phyloP scores from a whole-genome alignment of 2,113 vertebrate species.

The Perca flavescens region DNA sequence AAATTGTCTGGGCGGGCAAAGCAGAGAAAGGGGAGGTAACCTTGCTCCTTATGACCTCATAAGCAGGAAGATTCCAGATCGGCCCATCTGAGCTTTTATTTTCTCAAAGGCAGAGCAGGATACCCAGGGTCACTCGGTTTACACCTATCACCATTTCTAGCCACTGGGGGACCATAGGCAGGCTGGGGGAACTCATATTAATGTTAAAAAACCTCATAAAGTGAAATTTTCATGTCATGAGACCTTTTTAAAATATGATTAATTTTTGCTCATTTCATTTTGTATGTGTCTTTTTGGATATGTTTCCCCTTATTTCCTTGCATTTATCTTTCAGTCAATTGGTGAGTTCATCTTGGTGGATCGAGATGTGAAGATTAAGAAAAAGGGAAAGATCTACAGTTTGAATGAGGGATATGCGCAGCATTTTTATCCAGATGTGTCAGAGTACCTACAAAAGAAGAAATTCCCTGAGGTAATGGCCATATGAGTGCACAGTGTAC shows the following conservation, averaged over 20 bases:
- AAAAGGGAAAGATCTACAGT: conserved; percentile 97
- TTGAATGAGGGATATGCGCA: conserved; percentile 97
- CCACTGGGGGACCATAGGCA: too few relatives aligned
- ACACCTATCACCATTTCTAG: too few relatives aligned
- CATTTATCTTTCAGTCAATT: conserved; percentile 85
- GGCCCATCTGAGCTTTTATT: too few relatives aligned
- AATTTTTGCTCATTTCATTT: background rate
- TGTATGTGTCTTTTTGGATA: background rate
- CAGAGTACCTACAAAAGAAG: conserved; percentile 94
- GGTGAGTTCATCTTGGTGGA: conserved; percentile 97
- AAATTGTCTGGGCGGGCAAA: too few relatives aligned
- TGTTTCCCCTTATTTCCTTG: background rate
- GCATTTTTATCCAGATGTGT: conserved; percentile 91
- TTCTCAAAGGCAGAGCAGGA: too few relatives aligned
- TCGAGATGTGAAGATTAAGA: conserved; percentile 94
- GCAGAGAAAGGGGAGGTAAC: too few relatives aligned
- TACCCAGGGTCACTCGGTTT: too few relatives aligned
- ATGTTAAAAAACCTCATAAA: too few relatives aligned
- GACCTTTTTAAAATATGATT: background rate
- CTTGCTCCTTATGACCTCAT: too few relatives aligned
- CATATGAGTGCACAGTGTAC: background rate
- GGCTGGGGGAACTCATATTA: too few relatives aligned
- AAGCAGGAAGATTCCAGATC: too few relatives aligned
- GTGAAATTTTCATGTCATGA: too few relatives aligned
- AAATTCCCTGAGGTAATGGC: conserved; percentile 91